These are phyloP conservation scores for Anguilla japonica DNA, from an alignment of 2,113 vertebrate genomes.

Conservation along the genomic window DNA sequence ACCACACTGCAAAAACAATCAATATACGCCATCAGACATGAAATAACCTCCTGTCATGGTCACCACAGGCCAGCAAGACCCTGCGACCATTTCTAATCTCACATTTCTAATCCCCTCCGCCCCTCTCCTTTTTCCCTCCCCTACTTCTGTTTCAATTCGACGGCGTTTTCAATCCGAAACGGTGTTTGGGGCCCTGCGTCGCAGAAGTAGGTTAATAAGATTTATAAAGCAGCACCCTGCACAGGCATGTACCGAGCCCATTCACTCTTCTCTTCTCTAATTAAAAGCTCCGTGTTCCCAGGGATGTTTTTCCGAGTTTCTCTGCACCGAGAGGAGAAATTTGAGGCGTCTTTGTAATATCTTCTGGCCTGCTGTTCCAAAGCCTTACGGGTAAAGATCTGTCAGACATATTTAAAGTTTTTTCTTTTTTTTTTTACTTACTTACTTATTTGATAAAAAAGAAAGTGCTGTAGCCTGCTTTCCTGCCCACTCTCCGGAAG, in stretches of 20 bases:
- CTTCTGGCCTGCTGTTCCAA: not conserved
- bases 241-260: not conserved
- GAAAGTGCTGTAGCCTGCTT: not conserved
- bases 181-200: not conserved
- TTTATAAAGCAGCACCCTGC: not conserved
- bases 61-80: slow-evolving; percentile 67
- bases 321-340: not conserved
- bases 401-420: not conserved
- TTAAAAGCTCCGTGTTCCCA: not conserved
- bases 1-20: slow-evolving; percentile 67
- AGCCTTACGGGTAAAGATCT: not conserved
- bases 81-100: slow-evolving; percentile 59
- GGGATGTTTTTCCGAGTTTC: not conserved
- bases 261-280: not conserved
- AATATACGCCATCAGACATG: slow-evolving; percentile 74
- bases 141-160: slow-evolving; percentile 61
- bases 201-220: not conserved
- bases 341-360: not conserved
- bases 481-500: not conserved
- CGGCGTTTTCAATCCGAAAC: slow-evolving; percentile 15
- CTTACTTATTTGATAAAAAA: not conserved
- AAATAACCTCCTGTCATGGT: slow-evolving; percentile 74
- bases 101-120: slow-evolving; percentile 66
- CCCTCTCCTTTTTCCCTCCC: slow-evolving; percentile 23
- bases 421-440: not conserved